A percentile compares a stretch with the other conserved stretches of the same genome.
These are phyloP conservation scores for Polydrusus cervinus DNA, from an alignment of 2,888 invertebrate genomes.

Conservation along the genomic window DNA sequence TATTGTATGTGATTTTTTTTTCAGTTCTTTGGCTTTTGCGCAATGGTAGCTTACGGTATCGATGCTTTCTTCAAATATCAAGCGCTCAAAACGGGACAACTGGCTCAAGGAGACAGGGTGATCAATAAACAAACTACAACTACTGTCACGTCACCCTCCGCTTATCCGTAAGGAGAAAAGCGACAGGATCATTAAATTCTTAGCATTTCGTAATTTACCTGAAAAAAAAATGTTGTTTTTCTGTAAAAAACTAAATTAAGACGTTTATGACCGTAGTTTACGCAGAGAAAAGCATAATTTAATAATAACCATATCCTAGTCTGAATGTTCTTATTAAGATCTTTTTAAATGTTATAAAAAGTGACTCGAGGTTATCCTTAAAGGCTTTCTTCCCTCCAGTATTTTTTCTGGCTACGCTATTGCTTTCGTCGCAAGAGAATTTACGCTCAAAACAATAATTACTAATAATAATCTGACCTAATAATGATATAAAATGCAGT, in stretches of 20 bases:
- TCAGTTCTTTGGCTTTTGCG: slow-evolving; percentile 90
- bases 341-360: no score
- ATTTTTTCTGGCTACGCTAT: no score
- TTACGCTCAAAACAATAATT: no score
- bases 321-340: no score
- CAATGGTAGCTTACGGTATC: slow-evolving; percentile 84
- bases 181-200: neutral
- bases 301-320: no score
- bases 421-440: no score
- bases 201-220: neutral
- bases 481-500: no score
- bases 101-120: slow-evolving; percentile 83
- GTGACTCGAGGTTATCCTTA: no score
- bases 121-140: slow-evolving; percentile 78
- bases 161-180: slow-evolving; percentile 33
- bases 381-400: no score
- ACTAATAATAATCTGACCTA: no score
- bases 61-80: slow-evolving; percentile 88
- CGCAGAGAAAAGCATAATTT: no score
- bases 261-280: neutral
- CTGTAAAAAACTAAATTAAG: neutral
- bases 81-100: slow-evolving; percentile 78
- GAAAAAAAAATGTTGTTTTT: neutral
- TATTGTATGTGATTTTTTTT: no score
- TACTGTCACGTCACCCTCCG: slow-evolving; percentile 44